A percentile compares a stretch with the other conserved stretches of the same genome.
Evolutionary conservation across 2,888 invertebrate species (phyloP).

Genomic region (Apamea anceps): DNA sequence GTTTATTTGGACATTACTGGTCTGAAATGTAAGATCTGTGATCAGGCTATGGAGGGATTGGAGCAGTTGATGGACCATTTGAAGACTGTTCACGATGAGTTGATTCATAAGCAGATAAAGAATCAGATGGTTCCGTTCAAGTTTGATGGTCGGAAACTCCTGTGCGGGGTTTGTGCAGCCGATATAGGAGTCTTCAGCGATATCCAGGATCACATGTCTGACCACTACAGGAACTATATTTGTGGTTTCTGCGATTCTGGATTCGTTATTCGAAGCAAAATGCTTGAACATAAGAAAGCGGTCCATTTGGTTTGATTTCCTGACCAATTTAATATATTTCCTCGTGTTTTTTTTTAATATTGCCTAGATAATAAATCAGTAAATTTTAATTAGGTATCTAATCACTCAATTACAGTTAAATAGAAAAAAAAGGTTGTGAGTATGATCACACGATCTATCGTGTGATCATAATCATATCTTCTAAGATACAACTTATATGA

Average conservation of each 20-base stretch:
- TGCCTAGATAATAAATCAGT: not conserved
- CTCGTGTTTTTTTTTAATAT: not conserved
- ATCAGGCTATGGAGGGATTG: slow-evolving; percentile 68
- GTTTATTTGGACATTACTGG: slow-evolving; percentile 80
- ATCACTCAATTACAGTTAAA: not conserved
- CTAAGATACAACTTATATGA: not conserved
- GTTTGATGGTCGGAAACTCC: slow-evolving; percentile 64
- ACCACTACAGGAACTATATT: slow-evolving; percentile 81
- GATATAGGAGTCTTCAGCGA: slow-evolving; percentile 71
- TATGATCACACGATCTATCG: not conserved
- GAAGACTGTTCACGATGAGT: slow-evolving; percentile 72
- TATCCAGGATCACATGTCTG: slow-evolving; percentile 81
- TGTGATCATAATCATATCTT: too few species aligned
- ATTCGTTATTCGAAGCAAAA: slow-evolving; percentile 73
- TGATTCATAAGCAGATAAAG: slow-evolving; percentile 79
- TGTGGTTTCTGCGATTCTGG: slow-evolving; percentile 81
- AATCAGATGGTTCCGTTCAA: slow-evolving; percentile 80
- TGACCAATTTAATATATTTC: not conserved
- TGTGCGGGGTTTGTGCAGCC: slow-evolving; percentile 71
- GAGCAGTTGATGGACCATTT: slow-evolving; percentile 79
- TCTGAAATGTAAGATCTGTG: slow-evolving; percentile 77
- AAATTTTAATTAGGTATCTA: not conserved
- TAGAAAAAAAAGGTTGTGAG: too few species aligned
- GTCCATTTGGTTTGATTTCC: slow-evolving; percentile 71
- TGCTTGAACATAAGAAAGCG: slow-evolving; percentile 77